These are phyloP conservation scores for Belgica antarctica DNA, from an alignment of 2,888 invertebrate species.

Conservation along the genomic window DNA sequence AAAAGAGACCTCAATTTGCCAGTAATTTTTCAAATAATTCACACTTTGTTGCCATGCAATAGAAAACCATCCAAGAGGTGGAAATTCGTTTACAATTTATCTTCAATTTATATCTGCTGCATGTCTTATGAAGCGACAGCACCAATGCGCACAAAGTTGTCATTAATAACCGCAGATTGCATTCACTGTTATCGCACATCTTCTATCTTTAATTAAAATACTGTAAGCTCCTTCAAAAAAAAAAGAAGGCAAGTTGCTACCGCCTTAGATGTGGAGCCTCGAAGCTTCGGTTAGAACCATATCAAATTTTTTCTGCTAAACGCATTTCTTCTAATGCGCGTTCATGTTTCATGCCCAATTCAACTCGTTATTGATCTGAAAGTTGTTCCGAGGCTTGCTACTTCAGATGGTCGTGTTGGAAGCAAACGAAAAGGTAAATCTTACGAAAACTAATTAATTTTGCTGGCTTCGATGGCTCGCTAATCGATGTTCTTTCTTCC, in stretches of 20 bases:
- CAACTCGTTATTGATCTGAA: too few relatives aligned
- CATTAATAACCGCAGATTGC: constrained; percentile 32
- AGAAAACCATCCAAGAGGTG: neutral
- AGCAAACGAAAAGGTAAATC: too few relatives aligned
- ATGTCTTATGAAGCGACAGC: neutral
- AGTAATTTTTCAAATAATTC: too few relatives aligned
- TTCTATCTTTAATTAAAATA: constrained; percentile 41
- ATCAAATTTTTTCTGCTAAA: too few relatives aligned
- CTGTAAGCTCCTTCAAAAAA: neutral
- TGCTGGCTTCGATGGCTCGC: constrained; percentile 26
- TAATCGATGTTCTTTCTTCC: constrained; percentile 4
- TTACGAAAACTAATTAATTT: constrained; percentile 38
- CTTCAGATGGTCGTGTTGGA: too few relatives aligned
- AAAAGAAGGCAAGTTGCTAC: too few relatives aligned
- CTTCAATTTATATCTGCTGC: neutral
- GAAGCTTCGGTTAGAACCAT: too few relatives aligned
- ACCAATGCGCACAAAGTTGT: constrained; percentile 19
- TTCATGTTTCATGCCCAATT: too few relatives aligned
- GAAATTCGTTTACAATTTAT: neutral
- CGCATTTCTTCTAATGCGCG: too few relatives aligned
- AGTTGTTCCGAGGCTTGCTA: too few relatives aligned
- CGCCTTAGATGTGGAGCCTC: too few relatives aligned
- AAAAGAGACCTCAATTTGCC: neutral
- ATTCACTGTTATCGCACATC: constrained; percentile 10
- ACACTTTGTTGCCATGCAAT: too few relatives aligned